Evolutionary conservation across 1,140 invertebrate species (phyloP).

Genomic region (Euwallacea similis): DNA sequence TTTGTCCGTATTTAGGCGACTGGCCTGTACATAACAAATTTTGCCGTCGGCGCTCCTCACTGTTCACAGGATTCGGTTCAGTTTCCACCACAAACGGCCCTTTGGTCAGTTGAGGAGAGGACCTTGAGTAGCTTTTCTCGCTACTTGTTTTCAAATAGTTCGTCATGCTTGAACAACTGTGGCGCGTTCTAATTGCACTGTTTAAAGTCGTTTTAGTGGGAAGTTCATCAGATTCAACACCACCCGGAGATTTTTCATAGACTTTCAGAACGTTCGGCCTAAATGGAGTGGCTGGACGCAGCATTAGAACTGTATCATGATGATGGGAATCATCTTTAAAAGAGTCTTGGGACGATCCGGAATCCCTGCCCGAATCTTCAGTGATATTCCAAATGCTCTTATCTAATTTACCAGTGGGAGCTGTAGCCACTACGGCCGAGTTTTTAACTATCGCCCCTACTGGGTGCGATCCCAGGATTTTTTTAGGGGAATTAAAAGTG

Average conservation of each 20-base stretch:
- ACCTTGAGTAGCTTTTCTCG: constrained; percentile 35
- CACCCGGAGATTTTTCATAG: constrained; percentile 20
- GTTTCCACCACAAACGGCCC: constrained; percentile 45
- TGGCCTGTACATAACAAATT: constrained; percentile 49
- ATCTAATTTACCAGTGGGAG: constrained; percentile 50
- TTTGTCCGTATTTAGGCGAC: constrained; percentile 3
- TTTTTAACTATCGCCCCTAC: constrained; percentile 47
- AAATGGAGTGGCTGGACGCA: constrained; percentile 35
- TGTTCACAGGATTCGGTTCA: no score
- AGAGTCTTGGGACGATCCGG: constrained; percentile 43
- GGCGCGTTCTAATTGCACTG: background rate
- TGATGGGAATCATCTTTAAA: constrained; percentile 30
- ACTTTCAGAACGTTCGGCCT: constrained; percentile 31
- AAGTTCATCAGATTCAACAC: constrained; percentile 43
- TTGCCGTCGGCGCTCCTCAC: background rate
- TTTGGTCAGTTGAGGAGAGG: constrained; percentile 46
- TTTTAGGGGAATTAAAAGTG: constrained; percentile 31
- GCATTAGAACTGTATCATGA: constrained; percentile 34
- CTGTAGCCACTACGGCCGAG: constrained; percentile 52
- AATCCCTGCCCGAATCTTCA: constrained; percentile 47
- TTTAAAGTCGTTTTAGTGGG: background rate
- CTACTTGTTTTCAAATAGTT: background rate
- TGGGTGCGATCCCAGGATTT: background rate
- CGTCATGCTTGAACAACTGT: constrained; percentile 7
- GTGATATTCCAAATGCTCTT: constrained; percentile 55